Percentiles rank a stretch among this genome's conserved stretches.
These are phyloP conservation scores for Trichacis sp. DNA, from an alignment of 2,888 invertebrate genomes.

Conservation along the genomic window DNA sequence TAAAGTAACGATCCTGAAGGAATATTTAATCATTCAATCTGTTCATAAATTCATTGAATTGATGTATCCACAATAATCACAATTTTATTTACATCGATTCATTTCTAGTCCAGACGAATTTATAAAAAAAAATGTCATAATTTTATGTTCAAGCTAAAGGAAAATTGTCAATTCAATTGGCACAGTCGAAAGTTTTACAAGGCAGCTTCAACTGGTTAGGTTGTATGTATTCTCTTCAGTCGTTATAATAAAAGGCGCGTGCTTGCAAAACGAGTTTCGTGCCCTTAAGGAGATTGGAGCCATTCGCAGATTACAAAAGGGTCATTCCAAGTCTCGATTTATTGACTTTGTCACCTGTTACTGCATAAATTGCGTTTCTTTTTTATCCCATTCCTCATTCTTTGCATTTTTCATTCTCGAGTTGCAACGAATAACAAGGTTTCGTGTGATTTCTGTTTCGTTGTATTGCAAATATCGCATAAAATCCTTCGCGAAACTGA, in stretches of 20 bases:
- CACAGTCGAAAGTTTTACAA: too few relatives aligned
- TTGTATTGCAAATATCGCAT: too few relatives aligned
- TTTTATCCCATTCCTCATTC: not conserved
- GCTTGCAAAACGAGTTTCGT: constrained; percentile 59
- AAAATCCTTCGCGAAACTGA: not conserved
- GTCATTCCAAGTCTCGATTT: constrained; percentile 55
- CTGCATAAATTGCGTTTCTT: constrained; percentile 28
- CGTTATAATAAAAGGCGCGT: constrained; percentile 59
- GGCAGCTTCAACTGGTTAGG: not conserved
- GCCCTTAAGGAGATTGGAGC: constrained; percentile 54
- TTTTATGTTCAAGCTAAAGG: too few relatives aligned
- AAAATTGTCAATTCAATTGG: too few relatives aligned
- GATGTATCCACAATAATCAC: too few relatives aligned
- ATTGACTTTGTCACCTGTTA: constrained; percentile 59
- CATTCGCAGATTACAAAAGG: constrained; percentile 28
- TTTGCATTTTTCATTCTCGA: not conserved
- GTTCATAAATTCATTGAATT: too few relatives aligned
- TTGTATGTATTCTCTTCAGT: constrained; percentile 38
- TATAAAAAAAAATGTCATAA: too few relatives aligned
- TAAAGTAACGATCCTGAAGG: too few relatives aligned
- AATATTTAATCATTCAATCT: too few relatives aligned
- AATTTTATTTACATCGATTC: too few relatives aligned
- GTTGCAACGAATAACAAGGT: not conserved
- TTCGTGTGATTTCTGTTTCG: not conserved
- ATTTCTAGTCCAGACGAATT: too few relatives aligned